These are phyloP conservation scores for Pygmarrhopalites habei DNA, from an alignment of 1,140 invertebrate genomes.

Conservation along the genomic window DNA sequence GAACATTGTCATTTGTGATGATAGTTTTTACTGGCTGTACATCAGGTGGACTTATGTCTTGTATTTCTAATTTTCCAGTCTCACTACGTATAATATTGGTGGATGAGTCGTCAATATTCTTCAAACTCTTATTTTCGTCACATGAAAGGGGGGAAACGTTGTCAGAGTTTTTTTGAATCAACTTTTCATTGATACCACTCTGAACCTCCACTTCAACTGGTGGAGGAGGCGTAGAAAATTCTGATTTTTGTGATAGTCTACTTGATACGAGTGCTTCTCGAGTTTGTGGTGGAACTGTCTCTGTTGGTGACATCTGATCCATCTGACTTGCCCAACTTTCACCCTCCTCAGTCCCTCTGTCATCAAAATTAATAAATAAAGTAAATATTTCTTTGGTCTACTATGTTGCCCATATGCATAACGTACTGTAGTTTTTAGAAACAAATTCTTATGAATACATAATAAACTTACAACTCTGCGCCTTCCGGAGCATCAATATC, in stretches of 20 bases:
- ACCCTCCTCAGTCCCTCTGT: neutral
- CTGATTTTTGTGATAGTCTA: neutral
- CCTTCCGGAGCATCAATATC: slow-evolving; percentile 23
- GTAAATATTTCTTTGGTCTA: slow-evolving; percentile 1
- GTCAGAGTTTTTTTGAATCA: too few species aligned
- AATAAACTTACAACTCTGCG: slow-evolving; percentile 29
- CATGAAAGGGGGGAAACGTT: too few species aligned
- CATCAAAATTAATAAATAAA: slow-evolving; percentile 1
- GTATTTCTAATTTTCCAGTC: too few species aligned
- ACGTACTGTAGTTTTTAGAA: slow-evolving; percentile 34
- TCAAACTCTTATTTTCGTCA: too few species aligned
- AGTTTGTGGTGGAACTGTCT: neutral
- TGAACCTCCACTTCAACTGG: too few species aligned
- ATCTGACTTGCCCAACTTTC: slow-evolving; percentile 30
- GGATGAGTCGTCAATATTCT: too few species aligned
- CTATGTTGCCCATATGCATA: slow-evolving; percentile 24
- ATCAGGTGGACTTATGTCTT: too few species aligned
- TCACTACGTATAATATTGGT: too few species aligned
- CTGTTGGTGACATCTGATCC: slow-evolving; percentile 26
- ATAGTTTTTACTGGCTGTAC: too few species aligned
- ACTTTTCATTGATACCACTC: too few species aligned
- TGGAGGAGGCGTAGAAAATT: neutral
- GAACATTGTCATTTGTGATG: too few species aligned
- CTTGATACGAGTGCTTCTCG: neutral
- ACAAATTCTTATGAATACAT: slow-evolving; percentile 33